These are phyloP conservation scores for Pollenia griseotomentosa DNA, from an alignment of 2,888 invertebrate genomes.

Conservation along the genomic window DNA sequence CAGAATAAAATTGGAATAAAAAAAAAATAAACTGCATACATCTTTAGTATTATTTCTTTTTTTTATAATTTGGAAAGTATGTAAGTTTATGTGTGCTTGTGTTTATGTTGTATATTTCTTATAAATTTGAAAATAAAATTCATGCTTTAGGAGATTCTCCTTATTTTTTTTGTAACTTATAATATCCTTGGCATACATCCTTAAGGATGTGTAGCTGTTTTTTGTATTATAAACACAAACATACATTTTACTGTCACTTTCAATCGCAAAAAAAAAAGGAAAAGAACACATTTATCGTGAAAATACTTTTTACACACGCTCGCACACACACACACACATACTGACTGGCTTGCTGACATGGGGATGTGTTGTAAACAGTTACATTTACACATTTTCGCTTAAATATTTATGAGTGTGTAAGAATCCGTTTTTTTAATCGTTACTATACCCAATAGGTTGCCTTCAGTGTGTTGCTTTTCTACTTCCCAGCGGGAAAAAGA, in stretches of 20 bases:
- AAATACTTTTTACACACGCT: not conserved
- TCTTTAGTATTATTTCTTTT: not conserved
- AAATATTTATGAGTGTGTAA: slow-evolving; percentile 11
- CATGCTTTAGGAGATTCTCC: slow-evolving; percentile 60
- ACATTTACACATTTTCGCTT: slow-evolving; percentile 6
- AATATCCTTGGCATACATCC: slow-evolving; percentile 71
- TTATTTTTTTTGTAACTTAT: slow-evolving; percentile 44
- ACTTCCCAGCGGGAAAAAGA: too few species aligned
- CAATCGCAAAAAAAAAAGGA: slow-evolving; percentile 42
- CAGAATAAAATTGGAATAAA: too few species aligned
- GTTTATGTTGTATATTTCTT: slow-evolving; percentile 1
- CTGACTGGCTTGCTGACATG: not conserved
- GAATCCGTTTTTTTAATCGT: slow-evolving; percentile 22
- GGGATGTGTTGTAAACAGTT: slow-evolving; percentile 35
- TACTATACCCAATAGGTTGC: slow-evolving; percentile 2
- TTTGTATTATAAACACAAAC: slow-evolving; percentile 42
- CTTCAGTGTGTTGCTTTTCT: slow-evolving; percentile 6
- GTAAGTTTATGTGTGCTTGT: not conserved
- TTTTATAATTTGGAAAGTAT: not conserved
- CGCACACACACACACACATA: not conserved
- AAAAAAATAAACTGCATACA: too few species aligned
- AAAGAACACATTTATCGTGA: not conserved
- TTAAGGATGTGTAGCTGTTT: slow-evolving; percentile 65
- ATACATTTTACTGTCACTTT: slow-evolving; percentile 66
- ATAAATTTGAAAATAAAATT: slow-evolving; percentile 61